Evolutionary conservation across 2,888 invertebrate species (phyloP).

Genomic region (Leistus spinibarbis): DNA sequence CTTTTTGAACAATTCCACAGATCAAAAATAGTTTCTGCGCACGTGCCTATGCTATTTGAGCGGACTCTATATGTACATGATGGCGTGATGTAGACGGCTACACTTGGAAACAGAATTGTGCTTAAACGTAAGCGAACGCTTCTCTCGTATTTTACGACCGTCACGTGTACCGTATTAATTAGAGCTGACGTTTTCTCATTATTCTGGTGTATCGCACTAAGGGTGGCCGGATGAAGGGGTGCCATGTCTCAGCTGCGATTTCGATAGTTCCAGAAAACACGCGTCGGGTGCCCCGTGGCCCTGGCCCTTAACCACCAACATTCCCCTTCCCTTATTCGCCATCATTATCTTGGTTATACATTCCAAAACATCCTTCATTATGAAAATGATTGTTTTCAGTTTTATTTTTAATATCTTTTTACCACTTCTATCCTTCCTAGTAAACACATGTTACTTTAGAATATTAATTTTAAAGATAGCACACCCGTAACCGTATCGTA

Average conservation of each 20-base stretch:
- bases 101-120: background rate
- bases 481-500: too few species aligned
- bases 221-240: conserved; percentile 13
- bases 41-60: too few species aligned
- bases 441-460: too few species aligned
- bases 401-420: background rate
- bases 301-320: background rate
- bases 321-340: background rate
- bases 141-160: conserved; percentile 43
- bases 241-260: conserved; percentile 3
- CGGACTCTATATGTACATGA: background rate
- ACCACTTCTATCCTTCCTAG: background rate
- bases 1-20: too few species aligned
- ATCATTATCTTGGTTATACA: background rate
- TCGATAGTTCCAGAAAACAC: conserved; percentile 4
- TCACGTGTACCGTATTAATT: conserved; percentile 52
- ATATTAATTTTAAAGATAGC: too few species aligned
- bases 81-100: background rate
- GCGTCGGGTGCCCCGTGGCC: background rate
- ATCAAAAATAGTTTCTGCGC: too few species aligned
- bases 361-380: background rate
- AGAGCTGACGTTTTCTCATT: conserved; percentile 52
- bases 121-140: conserved; percentile 25
- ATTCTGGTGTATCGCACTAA: conserved; percentile 49
- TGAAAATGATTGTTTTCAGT: background rate